Base-by-base conservation (phyloP, 2,888 invertebrate species). In the Cloeon dipterum region DNA sequence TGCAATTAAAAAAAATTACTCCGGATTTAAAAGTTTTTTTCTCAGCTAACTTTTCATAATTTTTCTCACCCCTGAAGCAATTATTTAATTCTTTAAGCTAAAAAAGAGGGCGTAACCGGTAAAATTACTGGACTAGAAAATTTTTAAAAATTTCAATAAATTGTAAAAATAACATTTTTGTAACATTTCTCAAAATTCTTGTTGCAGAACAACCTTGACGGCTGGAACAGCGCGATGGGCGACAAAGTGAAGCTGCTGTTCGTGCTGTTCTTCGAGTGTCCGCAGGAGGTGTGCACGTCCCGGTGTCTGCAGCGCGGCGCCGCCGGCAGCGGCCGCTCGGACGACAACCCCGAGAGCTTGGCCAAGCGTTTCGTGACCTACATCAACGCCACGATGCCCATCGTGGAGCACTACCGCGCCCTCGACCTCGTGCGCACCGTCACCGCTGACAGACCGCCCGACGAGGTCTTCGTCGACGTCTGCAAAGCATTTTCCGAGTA, bases 171-270 rank as follows among this genome's bases (percentile, higher is more conserved):
- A n/a, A n/a, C n/a, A n/a, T n/a, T n/a, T n/a, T n/a, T n/a, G n/a
- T n/a, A n/a, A n/a, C n/a, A n/a, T n/a, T n/a, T n/a, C n/a, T n/a
- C n/a, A n/a, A n/a, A n/a, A n/a, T n/a, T n/a, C n/a, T n/a, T n/a
- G n/a, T n/a, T n/a, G n/a, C n/a, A n/a, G 16, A 78, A 98, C 55
- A 99, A 99, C 55, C 59, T 96, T 42, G 77, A 88, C 36, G 98
- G 98, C 5, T 99, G 98, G 98, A 70, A 74, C 26, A 53, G 54
- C 46, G 62, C 62, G 43, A 89, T 98, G 82, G 61, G 70, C 0
- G 74, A 74, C 18, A 89, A 89, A 56, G 72, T 79, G 0, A 66
- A 75, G 40, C 63, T 96, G 11, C 67, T 78, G 43, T 89, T 85
- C 52, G 85, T 96, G 3, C 58, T 99, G 19, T 91, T 88, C 54